Evolutionary conservation across 2,797 vertebrate species (phyloP), one percentile per base, ranked within the genome.

Genomic region (Enteromius afrohamiltoni): DNA sequence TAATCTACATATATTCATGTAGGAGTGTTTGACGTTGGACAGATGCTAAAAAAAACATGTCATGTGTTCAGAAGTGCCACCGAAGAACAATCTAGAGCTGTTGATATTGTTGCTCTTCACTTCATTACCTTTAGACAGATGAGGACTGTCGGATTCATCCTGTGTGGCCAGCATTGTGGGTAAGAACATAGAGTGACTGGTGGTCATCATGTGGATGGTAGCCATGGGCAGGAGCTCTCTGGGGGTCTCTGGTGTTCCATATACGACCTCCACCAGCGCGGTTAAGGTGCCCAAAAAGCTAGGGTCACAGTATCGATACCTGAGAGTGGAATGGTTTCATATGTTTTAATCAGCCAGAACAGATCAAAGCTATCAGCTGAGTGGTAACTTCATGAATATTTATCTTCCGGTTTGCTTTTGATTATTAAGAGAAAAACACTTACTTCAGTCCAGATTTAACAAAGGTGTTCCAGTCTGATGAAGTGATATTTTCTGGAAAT

Each of bases 371-470:
- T 81, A 16, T 37, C 51, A 45, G 11, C 19, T 0, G 4, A 60
- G 23, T 10, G 42, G 5, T 19, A n/a, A 34, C 4, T 17, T 29
- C 49, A 23, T 3, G 31, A 31, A 6, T 1, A 3, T 9, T 31
- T n/a, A n/a, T 29, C 5, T 4, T 51, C 49, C 6, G 6, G 19
- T 47, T 40, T 17, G 6, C 34, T 34, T 17, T 6, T 67, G 34
- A 64, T 34, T 10, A 6, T 4, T 64, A 77, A 51, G 21, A 4
- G 42, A 60, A 69, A 67, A 55, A 76, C 3, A 87, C 96, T 91
- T 92, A 99, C 98, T 95, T 99, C n/a, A 99, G 95, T 82, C 98
- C 98, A 0, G 85, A 90, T 91, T 96, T 99, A 86, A 98, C 93
- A 86, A 99, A 93, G 87, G 69, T 90, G 90, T 96, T 96, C 97